These are phyloP conservation scores for Goniozus legneri DNA, from an alignment of 1,140 invertebrate genomes.

Conservation along the genomic window DNA sequence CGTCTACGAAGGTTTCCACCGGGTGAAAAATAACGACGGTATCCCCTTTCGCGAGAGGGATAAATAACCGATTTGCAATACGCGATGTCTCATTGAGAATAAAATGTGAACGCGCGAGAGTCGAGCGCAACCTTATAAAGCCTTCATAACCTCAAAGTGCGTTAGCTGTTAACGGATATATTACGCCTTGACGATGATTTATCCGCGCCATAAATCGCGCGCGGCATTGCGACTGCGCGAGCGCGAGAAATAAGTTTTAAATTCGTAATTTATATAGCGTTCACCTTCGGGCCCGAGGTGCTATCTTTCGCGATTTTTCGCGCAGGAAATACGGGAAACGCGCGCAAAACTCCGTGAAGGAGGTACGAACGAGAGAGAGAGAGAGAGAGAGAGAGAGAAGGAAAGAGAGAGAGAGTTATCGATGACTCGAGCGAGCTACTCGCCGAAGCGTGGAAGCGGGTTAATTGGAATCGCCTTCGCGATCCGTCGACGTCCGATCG, in stretches of 20 bases:
- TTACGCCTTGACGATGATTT: neutral
- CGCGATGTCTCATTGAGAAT: no score
- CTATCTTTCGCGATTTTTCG: neutral
- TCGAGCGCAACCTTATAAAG: neutral
- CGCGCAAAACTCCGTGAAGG: neutral
- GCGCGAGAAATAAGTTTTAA: neutral
- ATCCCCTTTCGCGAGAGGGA: no score
- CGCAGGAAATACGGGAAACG: neutral
- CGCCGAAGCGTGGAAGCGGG: neutral
- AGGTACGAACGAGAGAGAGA: neutral
- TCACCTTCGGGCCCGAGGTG: neutral
- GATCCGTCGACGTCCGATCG: neutral
- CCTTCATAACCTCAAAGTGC: neutral
- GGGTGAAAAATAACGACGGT: no score
- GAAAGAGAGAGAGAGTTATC: neutral
- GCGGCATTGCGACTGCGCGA: neutral
- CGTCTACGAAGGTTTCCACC: no score
- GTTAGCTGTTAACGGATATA: neutral
- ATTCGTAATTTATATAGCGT: neutral
- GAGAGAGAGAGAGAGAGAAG: neutral
- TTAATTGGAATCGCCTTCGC: neutral
- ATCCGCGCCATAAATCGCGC: neutral
- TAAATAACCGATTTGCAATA: no score
- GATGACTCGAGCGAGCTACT: neutral
- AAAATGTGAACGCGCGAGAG: no score